A percentile compares a stretch with the other conserved stretches of the same genome.
Evolutionary conservation across 2,888 invertebrate species (phyloP).

Genomic region (Herminia tarsipennalis): DNA sequence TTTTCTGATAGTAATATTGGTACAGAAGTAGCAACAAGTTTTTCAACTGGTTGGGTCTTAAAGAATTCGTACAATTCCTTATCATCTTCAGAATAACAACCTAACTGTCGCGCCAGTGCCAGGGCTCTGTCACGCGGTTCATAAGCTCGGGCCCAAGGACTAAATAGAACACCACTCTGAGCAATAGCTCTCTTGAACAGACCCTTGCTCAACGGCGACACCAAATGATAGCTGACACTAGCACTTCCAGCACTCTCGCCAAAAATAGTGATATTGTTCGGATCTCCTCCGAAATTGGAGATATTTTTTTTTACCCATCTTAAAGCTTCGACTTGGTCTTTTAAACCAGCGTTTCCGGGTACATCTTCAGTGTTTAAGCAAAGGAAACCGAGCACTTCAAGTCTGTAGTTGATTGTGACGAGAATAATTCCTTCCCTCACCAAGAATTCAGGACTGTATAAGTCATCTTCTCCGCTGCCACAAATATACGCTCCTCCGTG

Average conservation of each 20-base stretch:
- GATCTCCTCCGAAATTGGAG: slow-evolving; percentile 42
- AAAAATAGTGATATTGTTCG: slow-evolving; percentile 45
- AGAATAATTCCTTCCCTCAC: slow-evolving; percentile 41
- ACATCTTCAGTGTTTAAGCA: slow-evolving; percentile 45
- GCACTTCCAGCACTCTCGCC: slow-evolving; percentile 60
- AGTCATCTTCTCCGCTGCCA: slow-evolving; percentile 42
- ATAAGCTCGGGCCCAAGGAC: slow-evolving; percentile 77
- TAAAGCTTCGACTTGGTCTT: slow-evolving; percentile 48
- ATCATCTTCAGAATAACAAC: slow-evolving; percentile 40
- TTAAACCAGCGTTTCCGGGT: slow-evolving; percentile 52
- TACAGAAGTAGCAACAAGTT: slow-evolving; percentile 16
- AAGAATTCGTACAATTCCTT: slow-evolving; percentile 44
- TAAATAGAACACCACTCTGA: slow-evolving; percentile 87
- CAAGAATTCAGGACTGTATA: slow-evolving; percentile 45
- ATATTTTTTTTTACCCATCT: slow-evolving; percentile 49
- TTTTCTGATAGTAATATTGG: slow-evolving; percentile 20
- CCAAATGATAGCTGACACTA: slow-evolving; percentile 52
- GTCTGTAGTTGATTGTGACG: slow-evolving; percentile 40
- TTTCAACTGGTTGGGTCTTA: slow-evolving; percentile 34
- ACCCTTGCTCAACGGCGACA: slow-evolving; percentile 66
- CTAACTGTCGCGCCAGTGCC: slow-evolving; percentile 42
- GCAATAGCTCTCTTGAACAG: slow-evolving; percentile 79
- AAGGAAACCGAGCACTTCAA: slow-evolving; percentile 46
- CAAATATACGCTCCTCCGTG: slow-evolving; percentile 40
- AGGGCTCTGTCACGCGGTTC: slow-evolving; percentile 75